Conservation (phyloP, 2,113 vertebrate species). For the Oryctolagus cuniculus region DNA sequence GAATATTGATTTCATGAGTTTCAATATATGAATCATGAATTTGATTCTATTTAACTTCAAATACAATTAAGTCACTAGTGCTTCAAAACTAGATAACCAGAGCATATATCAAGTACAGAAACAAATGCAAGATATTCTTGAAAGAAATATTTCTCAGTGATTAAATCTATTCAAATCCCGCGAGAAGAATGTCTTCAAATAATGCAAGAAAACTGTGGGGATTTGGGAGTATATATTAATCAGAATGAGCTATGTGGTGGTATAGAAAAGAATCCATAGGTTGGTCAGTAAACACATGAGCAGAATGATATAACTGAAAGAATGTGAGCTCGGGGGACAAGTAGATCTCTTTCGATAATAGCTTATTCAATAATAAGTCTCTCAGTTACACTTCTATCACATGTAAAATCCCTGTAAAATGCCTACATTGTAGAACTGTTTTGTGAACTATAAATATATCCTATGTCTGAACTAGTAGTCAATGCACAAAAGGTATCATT, state of each 20-base stretch:
- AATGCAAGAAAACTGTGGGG: not conserved
- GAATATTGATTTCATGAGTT: not conserved
- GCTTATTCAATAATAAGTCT: not conserved
- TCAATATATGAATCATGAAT: not conserved
- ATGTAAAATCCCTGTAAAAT: constrained; percentile 1
- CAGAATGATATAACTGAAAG: not conserved
- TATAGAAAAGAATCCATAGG: not conserved
- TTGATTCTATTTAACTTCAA: not conserved
- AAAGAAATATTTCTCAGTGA: constrained; percentile 25
- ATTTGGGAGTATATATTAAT: not conserved
- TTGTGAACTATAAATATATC: not conserved
- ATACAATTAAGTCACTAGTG: constrained; percentile 19
- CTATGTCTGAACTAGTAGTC: not conserved
- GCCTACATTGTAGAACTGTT: not conserved
- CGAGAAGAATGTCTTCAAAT: not conserved
- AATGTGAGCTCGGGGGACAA: not conserved
- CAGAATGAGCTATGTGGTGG: not conserved
- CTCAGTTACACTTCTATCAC: not conserved
- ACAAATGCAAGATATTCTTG: not conserved
- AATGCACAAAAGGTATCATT: not conserved
- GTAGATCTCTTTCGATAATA: not conserved
- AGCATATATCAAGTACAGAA: not conserved
- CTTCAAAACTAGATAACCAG: constrained; percentile 3
- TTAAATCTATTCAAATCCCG: not conserved
- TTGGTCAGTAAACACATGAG: constrained; percentile 6